Evolutionary conservation across 2,888 invertebrate genomes (phyloP), one percentile per base, ranked within the genome.

Genomic region (Operophtera brumata): DNA sequence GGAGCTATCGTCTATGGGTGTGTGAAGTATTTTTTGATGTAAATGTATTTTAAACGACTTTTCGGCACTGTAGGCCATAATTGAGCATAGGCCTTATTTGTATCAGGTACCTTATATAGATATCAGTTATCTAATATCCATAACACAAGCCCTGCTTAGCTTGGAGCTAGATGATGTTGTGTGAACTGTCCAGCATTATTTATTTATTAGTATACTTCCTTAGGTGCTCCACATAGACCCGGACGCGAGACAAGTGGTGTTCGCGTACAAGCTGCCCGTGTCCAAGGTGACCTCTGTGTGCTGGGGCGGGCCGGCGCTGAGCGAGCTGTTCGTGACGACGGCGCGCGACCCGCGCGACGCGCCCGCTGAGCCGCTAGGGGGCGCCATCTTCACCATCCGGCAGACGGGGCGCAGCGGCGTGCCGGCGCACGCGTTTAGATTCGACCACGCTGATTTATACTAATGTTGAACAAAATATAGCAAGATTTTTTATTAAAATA

Each of bases 271-370:
- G 47, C 69, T 94, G 13, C 94, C 94, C 0, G 84, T 87, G 0
- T 78, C 88, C 1, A 87, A 90, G 10, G 84, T 92, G 0, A 94
- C 94, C 0, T 94, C 94, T 0, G 90, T 93, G 1, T 87, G 92
- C 48, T 95, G 94, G 83, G 95, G 95, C 34, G 94, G 94, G 0
- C 87, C 91, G 0, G 78, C 91, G 51, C 76, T 92, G 14, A 92
- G 94, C 64, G 91, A 92, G 59, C 75, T 95, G 36, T 95, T 92
- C 67, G 93, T 94, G 2, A 95, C 94, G 0, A 91, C 92, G 0
- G 70, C 76, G 1, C 70, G 66, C 4, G 72, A 75, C 52, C 47
- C 47, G 1, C 26, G 55, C 0, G 70, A 72, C 6, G 36, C 41
- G 1, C 34, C 54, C 3, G n/a, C 43, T 1, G 82, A 86, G 41